Evolutionary conservation across 2,888 invertebrate species (phyloP), one percentile per base, ranked within the genome.

Genomic region (Cheilosia vernalis): DNA sequence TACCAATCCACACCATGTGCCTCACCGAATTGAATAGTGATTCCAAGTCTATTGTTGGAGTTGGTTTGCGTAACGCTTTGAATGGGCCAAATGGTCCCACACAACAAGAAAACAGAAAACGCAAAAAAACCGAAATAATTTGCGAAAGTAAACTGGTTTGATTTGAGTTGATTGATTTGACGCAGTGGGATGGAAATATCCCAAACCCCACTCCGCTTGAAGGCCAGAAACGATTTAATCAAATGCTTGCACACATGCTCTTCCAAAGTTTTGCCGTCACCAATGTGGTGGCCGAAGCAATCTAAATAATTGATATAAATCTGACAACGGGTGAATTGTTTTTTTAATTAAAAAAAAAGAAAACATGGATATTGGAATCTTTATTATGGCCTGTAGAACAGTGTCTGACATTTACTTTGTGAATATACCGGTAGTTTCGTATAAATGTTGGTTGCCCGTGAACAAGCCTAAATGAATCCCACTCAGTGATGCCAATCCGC

Each of bases 1-100:
- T 74, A 74, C 44, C 74, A 84, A 79, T 84, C 84, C 27, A 84
- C 84, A 84, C 84, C 84, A 84, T 84, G 74, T 84, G 84, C 79
- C 74, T 66, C 64, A 76, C 64, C 42, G 58, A 79, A 40, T 73
- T 64, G 69, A 74, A 79, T 84, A 69, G 74, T 79, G 74, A 79
- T 69, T 64, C 58, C n/a, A 79, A 56, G 24, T 64, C 84, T 74
- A 69, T 84, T 84, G 84, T 79, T 83, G 49, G 61, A 63, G 66
- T 37, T 60, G 60, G 73, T 30, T 74, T 72, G 44, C 30, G 78
- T 15, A 47, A 37, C 53, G 15, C 40, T 69, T 33, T 74, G 58
- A 64, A 84, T 69, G 64, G 33, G 58, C 83, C 83, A 84, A 84
- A 74, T 84, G 84, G 73, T 79, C 51, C 64, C 67, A 63, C 13